Evolutionary conservation across 2,888 invertebrate species (phyloP), one percentile per base, ranked within the genome.

Genomic region (Adela reaumurella): DNA sequence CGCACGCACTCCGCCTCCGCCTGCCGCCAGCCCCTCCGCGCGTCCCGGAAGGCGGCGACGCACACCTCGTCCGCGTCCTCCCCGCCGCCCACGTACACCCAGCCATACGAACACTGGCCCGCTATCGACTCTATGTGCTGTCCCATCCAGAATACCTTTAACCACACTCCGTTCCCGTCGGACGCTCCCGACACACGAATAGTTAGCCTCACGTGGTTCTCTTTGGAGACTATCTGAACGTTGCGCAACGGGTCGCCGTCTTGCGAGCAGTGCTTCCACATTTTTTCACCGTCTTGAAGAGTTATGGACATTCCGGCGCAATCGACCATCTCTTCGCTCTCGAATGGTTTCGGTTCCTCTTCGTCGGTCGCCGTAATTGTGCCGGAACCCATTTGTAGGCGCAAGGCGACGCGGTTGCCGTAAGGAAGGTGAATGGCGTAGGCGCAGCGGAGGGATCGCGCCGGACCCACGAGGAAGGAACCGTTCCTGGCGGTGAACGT

Each of bases 391-490:
- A 83, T 81, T 64, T 82, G 79, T 16, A 85, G 66, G n/a, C 79
- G 76, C 50, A 86, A 57, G n/a, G 84, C 83, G 10, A 88, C 83
- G 52, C 83, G 72, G 64, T 87, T 85, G 2, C 89, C 89, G 59
- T 85, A 88, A 2, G 89, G 88, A 57, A 89, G 65, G 60, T 86
- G 85, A 48, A 89, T 85, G 56, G 80, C 78, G 64, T 87, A 88
- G 19, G 86, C 86, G 65, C 89, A 89, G 55, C 82, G 71, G 19
- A 88, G 66, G 44, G 82, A 81, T 14, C 76, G 70, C 1, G 76
- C 79, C 6, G 84, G 84, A 55, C 82, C 82, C 62, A 86, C 74
- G 62, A 83, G 83, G 71, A 85, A 84, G 59, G 85, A 83, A 61
- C 84, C 87, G 71, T 85, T 87, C 55, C 81, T 78, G 48, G 76